Percentiles rank a stretch among this genome's conserved stretches.
phyloP scores from a whole-genome alignment of 2,113 vertebrate species.

The Pionites leucogaster region DNA sequence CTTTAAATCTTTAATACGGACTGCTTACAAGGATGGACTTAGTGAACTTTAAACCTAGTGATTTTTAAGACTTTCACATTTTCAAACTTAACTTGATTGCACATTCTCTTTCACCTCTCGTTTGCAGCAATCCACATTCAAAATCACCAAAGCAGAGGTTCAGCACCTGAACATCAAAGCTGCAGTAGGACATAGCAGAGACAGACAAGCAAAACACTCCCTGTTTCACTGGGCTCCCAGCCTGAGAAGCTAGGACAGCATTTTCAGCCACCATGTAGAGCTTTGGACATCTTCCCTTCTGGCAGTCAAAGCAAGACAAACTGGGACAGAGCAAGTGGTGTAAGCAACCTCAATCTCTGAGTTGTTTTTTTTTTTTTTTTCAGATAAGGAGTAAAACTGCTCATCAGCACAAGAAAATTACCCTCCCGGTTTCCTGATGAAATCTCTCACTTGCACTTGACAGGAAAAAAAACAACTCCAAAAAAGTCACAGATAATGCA shows the following conservation, averaged over 20 bases:
- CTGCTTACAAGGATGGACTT: neutral
- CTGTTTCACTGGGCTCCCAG: fast-evolving
- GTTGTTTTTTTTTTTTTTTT: neutral
- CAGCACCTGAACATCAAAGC: neutral
- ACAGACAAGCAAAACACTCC: neutral
- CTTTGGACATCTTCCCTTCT: neutral
- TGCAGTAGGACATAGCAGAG: fast-evolving
- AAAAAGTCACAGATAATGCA: neutral
- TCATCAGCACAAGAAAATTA: neutral
- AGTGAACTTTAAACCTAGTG: neutral
- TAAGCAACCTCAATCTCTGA: neutral
- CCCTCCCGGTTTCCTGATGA: neutral
- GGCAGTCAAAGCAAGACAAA: neutral
- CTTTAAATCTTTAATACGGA: neutral
- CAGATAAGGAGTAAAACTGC: neutral
- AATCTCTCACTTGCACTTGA: neutral
- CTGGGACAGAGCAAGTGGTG: neutral
- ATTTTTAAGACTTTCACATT: neutral
- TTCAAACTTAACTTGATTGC: neutral
- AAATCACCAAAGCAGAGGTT: neutral
- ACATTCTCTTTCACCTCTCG: neutral
- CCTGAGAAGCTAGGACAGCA: neutral
- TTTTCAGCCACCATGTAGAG: neutral
- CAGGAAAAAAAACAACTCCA: neutral
- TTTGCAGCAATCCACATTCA: neutral